These are phyloP conservation scores for Chrysomela aeneicollis DNA, from an alignment of 2,888 invertebrate species.

Conservation along the genomic window DNA sequence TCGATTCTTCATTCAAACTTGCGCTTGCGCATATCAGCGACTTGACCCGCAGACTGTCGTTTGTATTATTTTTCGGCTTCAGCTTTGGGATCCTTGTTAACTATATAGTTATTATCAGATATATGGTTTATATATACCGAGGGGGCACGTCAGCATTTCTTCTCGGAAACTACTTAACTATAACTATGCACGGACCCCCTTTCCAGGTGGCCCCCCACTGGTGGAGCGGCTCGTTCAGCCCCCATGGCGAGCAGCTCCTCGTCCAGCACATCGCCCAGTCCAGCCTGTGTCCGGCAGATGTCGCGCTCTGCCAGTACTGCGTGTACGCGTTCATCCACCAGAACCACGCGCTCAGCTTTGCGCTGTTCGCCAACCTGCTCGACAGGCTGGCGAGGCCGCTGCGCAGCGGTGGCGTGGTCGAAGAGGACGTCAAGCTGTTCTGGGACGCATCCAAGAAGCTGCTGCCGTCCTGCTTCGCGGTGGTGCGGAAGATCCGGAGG, in stretches of 20 bases:
- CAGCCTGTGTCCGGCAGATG: constrained; percentile 76
- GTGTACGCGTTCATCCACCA: constrained; percentile 80
- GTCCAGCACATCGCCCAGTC: constrained; percentile 96
- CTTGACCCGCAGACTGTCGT: too few species aligned
- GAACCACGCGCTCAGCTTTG: constrained; percentile 85
- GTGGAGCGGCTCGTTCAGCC: constrained; percentile 88
- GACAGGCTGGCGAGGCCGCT: constrained; percentile 70
- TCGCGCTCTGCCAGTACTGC: constrained; percentile 78
- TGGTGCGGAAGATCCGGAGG: constrained; percentile 78
- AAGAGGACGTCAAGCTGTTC: constrained; percentile 74
- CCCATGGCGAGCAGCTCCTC: constrained; percentile 83
- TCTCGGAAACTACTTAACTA: too few species aligned
- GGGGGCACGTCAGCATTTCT: too few species aligned
- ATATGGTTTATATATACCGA: too few species aligned
- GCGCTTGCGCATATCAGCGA: too few species aligned
- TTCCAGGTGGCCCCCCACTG: constrained; percentile 72
- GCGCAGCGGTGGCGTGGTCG: constrained; percentile 56
- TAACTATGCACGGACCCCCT: constrained; percentile 25
- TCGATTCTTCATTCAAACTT: too few species aligned
- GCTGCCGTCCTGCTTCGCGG: constrained; percentile 78
- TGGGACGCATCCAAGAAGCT: constrained; percentile 83
- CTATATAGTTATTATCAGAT: too few species aligned
- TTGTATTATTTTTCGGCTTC: too few species aligned
- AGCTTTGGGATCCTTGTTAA: too few species aligned
- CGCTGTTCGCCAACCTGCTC: constrained; percentile 77